phyloP scores from a whole-genome alignment of 2,797 vertebrate species.

The Phoebastria nigripes region DNA sequence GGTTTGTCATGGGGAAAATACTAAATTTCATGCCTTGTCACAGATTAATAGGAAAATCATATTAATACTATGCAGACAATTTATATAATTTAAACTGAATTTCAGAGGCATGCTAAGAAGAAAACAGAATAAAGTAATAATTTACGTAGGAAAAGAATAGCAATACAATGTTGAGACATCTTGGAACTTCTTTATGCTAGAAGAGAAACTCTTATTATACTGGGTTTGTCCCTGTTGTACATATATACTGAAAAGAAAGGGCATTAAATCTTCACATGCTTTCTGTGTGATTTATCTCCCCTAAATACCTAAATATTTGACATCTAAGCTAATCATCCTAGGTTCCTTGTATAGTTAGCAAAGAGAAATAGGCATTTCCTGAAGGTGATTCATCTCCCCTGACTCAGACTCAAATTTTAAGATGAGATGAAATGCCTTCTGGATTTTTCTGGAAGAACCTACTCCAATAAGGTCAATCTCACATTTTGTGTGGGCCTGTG shows the following conservation, averaged over 20 bases:
- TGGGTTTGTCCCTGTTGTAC: neutral
- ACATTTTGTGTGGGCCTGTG: neutral
- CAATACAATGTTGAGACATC: neutral
- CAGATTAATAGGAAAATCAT: slow-evolving; percentile 28
- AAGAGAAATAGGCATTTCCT: neutral
- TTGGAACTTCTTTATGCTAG: neutral
- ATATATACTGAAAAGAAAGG: neutral
- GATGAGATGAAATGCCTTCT: neutral
- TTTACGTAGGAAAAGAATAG: neutral
- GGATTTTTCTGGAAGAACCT: neutral
- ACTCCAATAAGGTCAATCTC: neutral
- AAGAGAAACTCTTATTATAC: neutral
- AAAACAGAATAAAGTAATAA: neutral
- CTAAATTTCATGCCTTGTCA: slow-evolving; percentile 44
- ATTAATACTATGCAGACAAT: neutral
- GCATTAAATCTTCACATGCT: neutral
- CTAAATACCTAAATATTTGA: neutral
- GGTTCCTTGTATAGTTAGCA: neutral
- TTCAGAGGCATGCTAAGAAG: neutral
- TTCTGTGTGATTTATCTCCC: neutral
- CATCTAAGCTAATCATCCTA: neutral
- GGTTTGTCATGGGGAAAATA: slow-evolving; percentile 45
- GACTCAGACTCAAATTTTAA: neutral
- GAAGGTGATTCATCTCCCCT: neutral
- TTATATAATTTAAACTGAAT: slow-evolving; percentile 6